A percentile compares a stretch with the other conserved stretches of the same genome.
phyloP scores from a whole-genome alignment of 2,113 vertebrate species.

The Oreotrochilus melanogaster region DNA sequence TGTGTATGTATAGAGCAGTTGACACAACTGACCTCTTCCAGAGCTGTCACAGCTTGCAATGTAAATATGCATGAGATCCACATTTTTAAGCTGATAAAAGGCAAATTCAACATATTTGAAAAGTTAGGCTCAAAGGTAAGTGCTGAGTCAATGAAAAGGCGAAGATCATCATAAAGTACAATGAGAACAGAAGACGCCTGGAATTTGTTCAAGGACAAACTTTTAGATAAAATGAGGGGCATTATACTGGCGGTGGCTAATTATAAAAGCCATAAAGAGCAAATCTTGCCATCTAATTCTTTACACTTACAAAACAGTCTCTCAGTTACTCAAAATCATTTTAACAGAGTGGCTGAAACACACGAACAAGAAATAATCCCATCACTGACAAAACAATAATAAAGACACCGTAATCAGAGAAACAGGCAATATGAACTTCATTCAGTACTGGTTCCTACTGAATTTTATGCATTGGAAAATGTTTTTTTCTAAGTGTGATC shows the following conservation, averaged over 20 bases:
- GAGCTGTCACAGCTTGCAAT: constrained; percentile 17
- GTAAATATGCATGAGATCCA: constrained; percentile 56
- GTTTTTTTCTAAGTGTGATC: background rate
- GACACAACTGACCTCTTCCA: constrained; percentile 57
- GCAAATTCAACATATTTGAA: constrained; percentile 67
- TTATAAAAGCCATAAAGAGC: background rate
- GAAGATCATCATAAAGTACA: constrained; percentile 43
- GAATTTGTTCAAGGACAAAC: constrained; percentile 45
- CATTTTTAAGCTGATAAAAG: constrained; percentile 65
- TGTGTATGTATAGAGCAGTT: constrained; percentile 10
- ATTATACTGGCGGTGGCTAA: background rate
- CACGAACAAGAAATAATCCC: background rate
- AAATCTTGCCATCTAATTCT: background rate
- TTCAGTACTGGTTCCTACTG: background rate
- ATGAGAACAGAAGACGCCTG: background rate
- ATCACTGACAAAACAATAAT: background rate
- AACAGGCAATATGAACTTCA: background rate
- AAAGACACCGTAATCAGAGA: background rate
- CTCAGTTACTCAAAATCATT: background rate
- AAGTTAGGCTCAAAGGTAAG: constrained; percentile 53
- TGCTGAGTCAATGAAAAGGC: constrained; percentile 65
- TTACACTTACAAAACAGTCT: background rate
- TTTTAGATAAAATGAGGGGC: background rate
- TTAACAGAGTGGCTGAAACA: background rate
- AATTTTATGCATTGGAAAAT: background rate